Evolutionary conservation across 2,888 invertebrate species (phyloP).

Genomic region (Idaea dimidiata): DNA sequence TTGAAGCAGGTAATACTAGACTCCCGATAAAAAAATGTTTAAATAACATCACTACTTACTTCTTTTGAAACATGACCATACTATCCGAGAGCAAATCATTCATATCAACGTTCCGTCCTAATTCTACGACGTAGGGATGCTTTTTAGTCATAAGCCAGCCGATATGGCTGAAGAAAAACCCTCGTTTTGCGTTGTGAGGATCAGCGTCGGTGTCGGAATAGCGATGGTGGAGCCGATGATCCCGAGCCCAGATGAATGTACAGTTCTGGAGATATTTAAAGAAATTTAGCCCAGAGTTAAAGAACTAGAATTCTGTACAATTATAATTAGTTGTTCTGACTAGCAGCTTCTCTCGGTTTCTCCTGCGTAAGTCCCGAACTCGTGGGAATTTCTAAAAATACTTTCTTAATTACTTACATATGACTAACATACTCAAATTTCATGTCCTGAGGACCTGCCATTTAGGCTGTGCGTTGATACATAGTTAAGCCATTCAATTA

Average conservation of each 20-base stretch:
- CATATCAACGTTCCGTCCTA: constrained; percentile 86
- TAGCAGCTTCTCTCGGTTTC: not conserved
- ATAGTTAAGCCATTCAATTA: not conserved
- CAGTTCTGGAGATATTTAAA: constrained; percentile 78
- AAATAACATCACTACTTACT: constrained; percentile 67
- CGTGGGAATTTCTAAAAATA: not conserved
- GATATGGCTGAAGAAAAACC: constrained; percentile 93
- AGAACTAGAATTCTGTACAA: not conserved
- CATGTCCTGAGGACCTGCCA: no score
- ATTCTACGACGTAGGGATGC: constrained; percentile 87
- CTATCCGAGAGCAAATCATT: constrained; percentile 87
- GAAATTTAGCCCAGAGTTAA: not conserved
- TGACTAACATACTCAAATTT: no score
- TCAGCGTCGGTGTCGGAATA: constrained; percentile 86
- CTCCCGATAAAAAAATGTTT: not conserved
- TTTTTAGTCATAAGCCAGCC: constrained; percentile 92
- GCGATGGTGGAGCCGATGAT: constrained; percentile 91
- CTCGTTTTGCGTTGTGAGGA: constrained; percentile 89
- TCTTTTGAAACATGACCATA: constrained; percentile 87
- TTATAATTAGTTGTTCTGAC: constrained; percentile 5
- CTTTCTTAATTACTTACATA: no score
- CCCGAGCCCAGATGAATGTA: constrained; percentile 88
- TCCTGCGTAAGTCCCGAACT: not conserved
- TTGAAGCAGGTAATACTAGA: not conserved
- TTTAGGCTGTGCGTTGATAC: not conserved